Evolutionary conservation across 2,797 vertebrate species (phyloP).

Genomic region (Danio jaintianensis): DNA sequence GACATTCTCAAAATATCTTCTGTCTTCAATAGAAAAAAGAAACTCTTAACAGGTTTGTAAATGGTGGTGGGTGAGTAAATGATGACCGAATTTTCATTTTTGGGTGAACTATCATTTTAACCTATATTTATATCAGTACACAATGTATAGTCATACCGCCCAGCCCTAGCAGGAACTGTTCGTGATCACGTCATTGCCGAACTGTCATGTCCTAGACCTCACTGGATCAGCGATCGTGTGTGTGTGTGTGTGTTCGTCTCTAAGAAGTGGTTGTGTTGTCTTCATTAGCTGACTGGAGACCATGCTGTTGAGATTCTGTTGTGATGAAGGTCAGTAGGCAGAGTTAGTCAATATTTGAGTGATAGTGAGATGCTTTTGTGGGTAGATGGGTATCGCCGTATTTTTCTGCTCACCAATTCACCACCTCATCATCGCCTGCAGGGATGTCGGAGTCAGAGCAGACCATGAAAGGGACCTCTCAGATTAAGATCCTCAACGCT

Average conservation of each 20-base stretch:
- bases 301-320: conserved; percentile 35
- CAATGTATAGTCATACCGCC: conserved; percentile 27
- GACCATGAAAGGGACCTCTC: conserved; percentile 96
- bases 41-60: no score
- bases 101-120: background rate
- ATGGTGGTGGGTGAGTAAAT: no score
- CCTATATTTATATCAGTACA: background rate
- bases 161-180: conserved; percentile 33
- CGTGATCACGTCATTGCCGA: conserved; percentile 32
- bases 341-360: conserved; percentile 28
- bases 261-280: conserved; percentile 38
- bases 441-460: conserved; percentile 99
- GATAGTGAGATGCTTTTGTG: conserved; percentile 34
- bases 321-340: conserved; percentile 27
- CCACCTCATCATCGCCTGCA: conserved; percentile 60
- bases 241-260: conserved; percentile 28
- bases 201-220: conserved; percentile 34
- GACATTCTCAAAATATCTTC: no score
- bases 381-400: conserved; percentile 12
- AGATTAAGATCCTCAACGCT: conserved; percentile 93
- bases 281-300: conserved; percentile 40
- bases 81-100: no score
- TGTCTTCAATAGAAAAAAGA: no score
- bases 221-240: conserved; percentile 1
- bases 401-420: conserved; percentile 16